Evolutionary conservation across 2,888 invertebrate species (phyloP), one percentile per base, ranked within the genome.

Genomic region (Dioctria rufipes): DNA sequence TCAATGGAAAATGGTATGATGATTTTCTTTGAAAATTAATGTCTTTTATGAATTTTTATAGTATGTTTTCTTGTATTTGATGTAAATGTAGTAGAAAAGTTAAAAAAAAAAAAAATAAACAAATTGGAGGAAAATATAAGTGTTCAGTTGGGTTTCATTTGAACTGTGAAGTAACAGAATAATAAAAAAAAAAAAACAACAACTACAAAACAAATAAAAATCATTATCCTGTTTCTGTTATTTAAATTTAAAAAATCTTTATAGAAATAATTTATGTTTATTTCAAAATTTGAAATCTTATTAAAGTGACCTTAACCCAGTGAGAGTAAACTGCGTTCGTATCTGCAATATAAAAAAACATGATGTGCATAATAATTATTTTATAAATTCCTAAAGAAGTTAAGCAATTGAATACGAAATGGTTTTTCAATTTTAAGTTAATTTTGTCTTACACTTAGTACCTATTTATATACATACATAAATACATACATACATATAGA

Each of bases 1-100:
- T 25, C 61, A 25, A 61, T 61, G 61, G 61, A 61, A 61, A 61
- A 61, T 61, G 61, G 61, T 61, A 61, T 13, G 61, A 25, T 5
- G 13, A 5, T 39, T 8, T 25, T 13, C 5, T 5, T n/a, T n/a
- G n/a, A n/a, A n/a, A n/a, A n/a, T n/a, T n/a, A n/a, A n/a, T n/a
- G n/a, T n/a, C n/a, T n/a, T 37, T 61, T 8, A 25, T 6, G n/a
- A 6, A 5, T 8, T 11, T 58, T 58, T 11, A 58, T 58, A 13
- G 1, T 13, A 25, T 58, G 58, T 58, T 3, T 3, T 3, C n/a
- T 58, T 5, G 5, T 58, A 5, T 13, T 13, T 58, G 11, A 5
- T 4, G 25, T 5, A 11, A 5, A 13, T 5, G 11, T 13, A 25
- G 25, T 58, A 11, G 25, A n/a, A 58, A 4, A 11, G 11, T 5